Percentiles rank a stretch among this genome's conserved stretches.
phyloP scores from a whole-genome alignment of 2,113 vertebrate species.

The Apus apus region DNA sequence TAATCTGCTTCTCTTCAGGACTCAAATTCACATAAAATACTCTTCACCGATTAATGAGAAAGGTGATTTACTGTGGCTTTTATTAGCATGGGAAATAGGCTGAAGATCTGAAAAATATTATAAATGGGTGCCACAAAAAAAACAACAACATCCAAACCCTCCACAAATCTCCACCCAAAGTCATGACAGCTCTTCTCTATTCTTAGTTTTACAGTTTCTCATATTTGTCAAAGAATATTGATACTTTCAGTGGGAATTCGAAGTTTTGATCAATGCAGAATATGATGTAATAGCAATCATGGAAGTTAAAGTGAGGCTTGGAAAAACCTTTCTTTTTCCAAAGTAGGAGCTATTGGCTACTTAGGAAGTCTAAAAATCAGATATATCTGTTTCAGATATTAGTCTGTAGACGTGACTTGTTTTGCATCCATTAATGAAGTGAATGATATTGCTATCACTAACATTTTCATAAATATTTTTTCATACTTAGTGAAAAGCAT shows the following conservation, averaged over 20 bases:
- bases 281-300: neutral
- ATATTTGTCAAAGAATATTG: neutral
- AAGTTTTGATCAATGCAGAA: neutral
- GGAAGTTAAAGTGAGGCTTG: neutral
- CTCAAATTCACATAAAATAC: neutral
- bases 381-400: neutral
- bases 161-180: accelerated
- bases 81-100: neutral
- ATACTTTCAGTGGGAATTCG: neutral
- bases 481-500: neutral
- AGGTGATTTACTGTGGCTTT: neutral
- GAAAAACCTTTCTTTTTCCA: neutral
- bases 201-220: neutral
- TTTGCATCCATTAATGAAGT: neutral
- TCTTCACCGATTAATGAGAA: neutral
- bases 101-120: neutral
- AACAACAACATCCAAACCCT: neutral
- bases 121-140: too few species aligned
- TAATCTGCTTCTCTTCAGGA: neutral
- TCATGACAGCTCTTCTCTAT: neutral
- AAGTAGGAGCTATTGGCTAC: neutral
- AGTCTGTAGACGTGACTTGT: neutral
- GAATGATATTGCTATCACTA: neutral
- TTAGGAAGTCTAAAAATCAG: neutral
- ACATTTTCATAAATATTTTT: neutral